These are phyloP conservation scores for Umimayanthus chanpuru DNA, from an alignment of 92 coral and sea anemone species.

Conservation along the genomic window DNA sequence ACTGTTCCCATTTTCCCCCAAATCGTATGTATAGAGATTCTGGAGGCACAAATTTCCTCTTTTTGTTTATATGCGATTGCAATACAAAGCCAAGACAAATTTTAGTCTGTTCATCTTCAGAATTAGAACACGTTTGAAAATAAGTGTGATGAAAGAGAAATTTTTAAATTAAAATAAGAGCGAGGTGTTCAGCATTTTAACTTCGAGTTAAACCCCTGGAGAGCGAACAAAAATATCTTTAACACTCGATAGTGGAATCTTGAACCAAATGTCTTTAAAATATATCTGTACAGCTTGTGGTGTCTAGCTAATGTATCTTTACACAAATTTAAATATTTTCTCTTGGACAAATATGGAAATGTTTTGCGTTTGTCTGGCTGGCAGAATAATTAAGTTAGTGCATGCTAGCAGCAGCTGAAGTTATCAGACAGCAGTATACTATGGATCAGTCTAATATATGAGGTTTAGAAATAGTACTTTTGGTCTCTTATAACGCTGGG, in stretches of 20 bases:
- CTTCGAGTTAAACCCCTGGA: neutral
- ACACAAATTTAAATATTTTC: conserved; percentile 7
- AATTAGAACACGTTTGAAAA: neutral
- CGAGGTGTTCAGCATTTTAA: neutral
- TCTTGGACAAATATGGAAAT: conserved; percentile 24
- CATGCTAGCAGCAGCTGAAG: neutral
- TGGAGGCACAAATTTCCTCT: neutral
- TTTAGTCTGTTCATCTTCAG: neutral
- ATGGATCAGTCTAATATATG: neutral
- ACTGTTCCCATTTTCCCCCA: neutral
- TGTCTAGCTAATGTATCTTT: conserved; percentile 2
- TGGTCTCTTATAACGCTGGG: neutral
- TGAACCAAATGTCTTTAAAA: neutral
- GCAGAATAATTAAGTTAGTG: neutral
- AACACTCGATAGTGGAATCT: neutral
- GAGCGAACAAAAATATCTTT: neutral
- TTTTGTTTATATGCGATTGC: neutral
- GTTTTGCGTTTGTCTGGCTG: neutral
- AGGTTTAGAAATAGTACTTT: neutral
- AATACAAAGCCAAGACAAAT: neutral
- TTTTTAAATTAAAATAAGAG: neutral
- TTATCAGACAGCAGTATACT: neutral
- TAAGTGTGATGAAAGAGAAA: neutral
- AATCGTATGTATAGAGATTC: neutral
- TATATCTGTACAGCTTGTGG: neutral